phyloP scores from a whole-genome alignment of 2,113 vertebrate species.

The Cacatua alba region DNA sequence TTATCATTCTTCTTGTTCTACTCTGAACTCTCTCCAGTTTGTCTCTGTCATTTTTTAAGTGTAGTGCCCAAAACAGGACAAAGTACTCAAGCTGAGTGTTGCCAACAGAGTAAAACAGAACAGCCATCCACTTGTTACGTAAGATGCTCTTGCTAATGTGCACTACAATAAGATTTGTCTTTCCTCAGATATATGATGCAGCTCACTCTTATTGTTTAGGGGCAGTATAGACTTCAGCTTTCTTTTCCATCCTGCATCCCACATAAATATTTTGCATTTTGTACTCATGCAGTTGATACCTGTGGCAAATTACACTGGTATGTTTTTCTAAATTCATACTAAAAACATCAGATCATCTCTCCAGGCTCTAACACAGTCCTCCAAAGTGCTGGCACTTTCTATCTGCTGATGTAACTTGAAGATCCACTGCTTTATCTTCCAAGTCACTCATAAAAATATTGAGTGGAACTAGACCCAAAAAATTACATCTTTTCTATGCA shows the following conservation, averaged over 20 bases:
- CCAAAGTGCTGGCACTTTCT: neutral
- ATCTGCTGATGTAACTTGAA: neutral
- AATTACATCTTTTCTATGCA: neutral
- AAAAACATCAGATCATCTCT: fast-evolving
- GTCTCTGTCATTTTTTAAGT: neutral
- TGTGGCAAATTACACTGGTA: neutral
- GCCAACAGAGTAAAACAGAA: neutral
- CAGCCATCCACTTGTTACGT: neutral
- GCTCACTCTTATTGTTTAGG: neutral
- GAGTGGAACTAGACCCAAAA: neutral
- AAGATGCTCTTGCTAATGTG: neutral
- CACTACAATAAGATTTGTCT: neutral
- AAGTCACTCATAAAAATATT: neutral
- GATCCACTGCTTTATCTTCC: neutral
- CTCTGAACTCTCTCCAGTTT: neutral
- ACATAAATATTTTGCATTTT: neutral
- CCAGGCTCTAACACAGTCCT: neutral
- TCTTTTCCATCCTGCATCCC: neutral
- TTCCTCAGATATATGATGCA: neutral
- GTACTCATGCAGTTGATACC: neutral
- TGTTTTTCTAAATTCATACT: neutral
- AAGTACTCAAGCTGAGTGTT: neutral
- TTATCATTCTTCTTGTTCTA: neutral
- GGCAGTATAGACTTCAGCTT: neutral
- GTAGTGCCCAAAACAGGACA: neutral